A percentile compares a stretch with the other conserved stretches of the same genome.
These are phyloP conservation scores for Leucosticte australis DNA, from an alignment of 2,113 vertebrate genomes.

Conservation along the genomic window DNA sequence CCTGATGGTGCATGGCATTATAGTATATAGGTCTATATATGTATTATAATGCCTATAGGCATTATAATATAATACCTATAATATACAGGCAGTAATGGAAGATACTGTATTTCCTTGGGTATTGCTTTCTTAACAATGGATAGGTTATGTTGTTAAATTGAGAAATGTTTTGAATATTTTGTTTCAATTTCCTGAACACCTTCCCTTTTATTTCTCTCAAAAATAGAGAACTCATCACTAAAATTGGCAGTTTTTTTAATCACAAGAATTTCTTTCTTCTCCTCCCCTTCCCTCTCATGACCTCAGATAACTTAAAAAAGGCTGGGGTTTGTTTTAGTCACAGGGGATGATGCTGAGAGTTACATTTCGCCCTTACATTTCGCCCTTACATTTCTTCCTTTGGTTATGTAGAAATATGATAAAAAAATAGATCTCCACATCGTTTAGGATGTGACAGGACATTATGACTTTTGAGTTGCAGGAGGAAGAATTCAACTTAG, in stretches of 20 bases:
- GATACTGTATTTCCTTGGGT: background rate
- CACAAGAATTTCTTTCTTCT: background rate
- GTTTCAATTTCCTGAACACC: background rate
- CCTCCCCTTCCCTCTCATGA: background rate
- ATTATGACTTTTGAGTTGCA: background rate
- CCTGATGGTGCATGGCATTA: background rate
- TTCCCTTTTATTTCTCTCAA: background rate
- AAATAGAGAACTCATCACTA: background rate
- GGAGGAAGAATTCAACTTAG: background rate
- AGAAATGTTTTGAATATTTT: background rate
- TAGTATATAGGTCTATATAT: too few species aligned
- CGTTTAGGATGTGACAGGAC: background rate
- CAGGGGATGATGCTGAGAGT: background rate
- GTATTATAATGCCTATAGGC: too few species aligned
- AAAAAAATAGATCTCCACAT: background rate
- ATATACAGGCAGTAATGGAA: background rate
- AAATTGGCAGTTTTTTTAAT: background rate
- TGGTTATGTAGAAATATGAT: background rate
- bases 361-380: too few species aligned
- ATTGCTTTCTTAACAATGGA: background rate
- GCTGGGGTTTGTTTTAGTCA: background rate
- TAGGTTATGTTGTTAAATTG: background rate
- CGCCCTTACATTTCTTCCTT: background rate
- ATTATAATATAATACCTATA: too few species aligned
- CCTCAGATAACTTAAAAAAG: background rate